phyloP scores from a whole-genome alignment of 64 coral and sea anemone genomes.

The Pachyseris speciosa region DNA sequence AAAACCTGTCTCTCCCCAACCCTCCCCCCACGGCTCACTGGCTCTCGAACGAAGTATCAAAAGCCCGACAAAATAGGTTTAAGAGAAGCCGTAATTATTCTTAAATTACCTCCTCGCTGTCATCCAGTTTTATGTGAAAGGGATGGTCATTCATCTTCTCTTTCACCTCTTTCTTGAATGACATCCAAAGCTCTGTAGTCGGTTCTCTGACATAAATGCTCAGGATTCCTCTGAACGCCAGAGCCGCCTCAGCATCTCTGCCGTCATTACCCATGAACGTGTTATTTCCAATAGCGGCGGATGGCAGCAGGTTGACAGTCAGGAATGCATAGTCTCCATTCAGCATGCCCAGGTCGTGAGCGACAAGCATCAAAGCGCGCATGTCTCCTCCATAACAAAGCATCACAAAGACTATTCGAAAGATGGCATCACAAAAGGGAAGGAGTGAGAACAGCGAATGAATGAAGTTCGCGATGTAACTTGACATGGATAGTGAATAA shows the following conservation, averaged over 20 bases:
- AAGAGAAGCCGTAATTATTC: too few species aligned
- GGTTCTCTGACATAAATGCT: slow-evolving; percentile 90
- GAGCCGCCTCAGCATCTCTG: slow-evolving; percentile 76
- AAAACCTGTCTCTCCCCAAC: too few species aligned
- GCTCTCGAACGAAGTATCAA: too few species aligned
- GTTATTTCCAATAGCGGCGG: slow-evolving; percentile 88
- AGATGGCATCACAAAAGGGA: background rate
- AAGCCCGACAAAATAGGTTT: too few species aligned
- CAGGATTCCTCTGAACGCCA: slow-evolving; percentile 85
- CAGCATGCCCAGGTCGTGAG: slow-evolving; percentile 84
- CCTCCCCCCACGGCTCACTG: too few species aligned
- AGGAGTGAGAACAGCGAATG: too few species aligned
- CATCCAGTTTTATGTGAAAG: slow-evolving; percentile 67
- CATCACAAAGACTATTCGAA: slow-evolving; percentile 82
- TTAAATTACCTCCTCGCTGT: slow-evolving; percentile 78
- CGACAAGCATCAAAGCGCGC: slow-evolving; percentile 82
- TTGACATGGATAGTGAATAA: too few species aligned
- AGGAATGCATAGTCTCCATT: slow-evolving; percentile 93
- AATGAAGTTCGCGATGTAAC: too few species aligned
- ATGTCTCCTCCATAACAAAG: slow-evolving; percentile 89
- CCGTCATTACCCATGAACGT: slow-evolving; percentile 93
- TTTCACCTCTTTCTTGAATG: slow-evolving; percentile 81
- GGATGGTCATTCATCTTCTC: slow-evolving; percentile 69
- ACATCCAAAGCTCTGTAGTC: slow-evolving; percentile 73
- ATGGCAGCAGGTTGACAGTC: slow-evolving; percentile 81